Percentiles rank a stretch among this genome's conserved stretches.
Evolutionary conservation across 2,113 vertebrate genomes (phyloP).

Genomic region (Oostethus manadensis): DNA sequence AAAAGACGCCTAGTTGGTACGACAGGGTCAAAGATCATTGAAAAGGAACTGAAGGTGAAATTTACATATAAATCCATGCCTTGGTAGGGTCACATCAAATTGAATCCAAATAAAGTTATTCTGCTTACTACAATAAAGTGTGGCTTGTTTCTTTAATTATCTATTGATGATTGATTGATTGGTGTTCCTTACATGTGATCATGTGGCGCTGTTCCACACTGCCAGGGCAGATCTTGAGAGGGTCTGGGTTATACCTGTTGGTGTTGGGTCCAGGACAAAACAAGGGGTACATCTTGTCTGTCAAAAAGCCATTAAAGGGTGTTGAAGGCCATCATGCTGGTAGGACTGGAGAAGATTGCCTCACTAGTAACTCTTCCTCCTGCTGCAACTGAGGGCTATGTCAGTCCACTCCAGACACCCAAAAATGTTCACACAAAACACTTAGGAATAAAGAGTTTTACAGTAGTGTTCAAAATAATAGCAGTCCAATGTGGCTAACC

Average conservation of each 20-base stretch:
- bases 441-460: no score
- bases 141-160: no score
- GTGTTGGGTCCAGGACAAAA: constrained; percentile 76
- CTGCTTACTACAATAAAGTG: no score
- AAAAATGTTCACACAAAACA: no score
- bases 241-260: constrained; percentile 69
- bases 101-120: constrained; percentile 1
- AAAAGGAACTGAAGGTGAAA: no score
- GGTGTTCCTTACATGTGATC: constrained; percentile 49
- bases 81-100: neutral
- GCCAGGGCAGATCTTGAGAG: constrained; percentile 71
- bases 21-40: no score
- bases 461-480: no score
- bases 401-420: constrained; percentile 39
- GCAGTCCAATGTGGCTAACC: no score
- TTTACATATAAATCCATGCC: no score
- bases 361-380: constrained; percentile 52
- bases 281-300: constrained; percentile 73
- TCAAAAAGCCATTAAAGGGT: constrained; percentile 66
- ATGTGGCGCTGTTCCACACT: constrained; percentile 72
- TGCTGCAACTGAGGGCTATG: constrained; percentile 47
- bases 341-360: constrained; percentile 67
- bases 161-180: neutral
- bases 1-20: no score
- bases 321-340: constrained; percentile 65